Evolutionary conservation across 2,888 invertebrate species (phyloP).

Genomic region (Leptinotarsa peninsularis): DNA sequence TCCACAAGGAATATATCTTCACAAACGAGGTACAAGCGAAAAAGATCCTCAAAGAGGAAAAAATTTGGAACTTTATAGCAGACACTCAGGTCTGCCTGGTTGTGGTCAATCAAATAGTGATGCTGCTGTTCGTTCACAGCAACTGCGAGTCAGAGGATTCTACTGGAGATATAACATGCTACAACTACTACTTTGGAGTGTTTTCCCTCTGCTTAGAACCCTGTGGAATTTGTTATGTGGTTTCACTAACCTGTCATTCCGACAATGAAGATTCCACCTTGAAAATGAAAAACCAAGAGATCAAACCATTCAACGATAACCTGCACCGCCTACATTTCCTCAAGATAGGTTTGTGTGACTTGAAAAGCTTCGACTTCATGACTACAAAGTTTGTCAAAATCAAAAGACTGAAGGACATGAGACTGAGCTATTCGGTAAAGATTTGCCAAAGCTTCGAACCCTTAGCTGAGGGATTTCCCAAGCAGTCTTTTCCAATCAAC

Average conservation of each 20-base stretch:
- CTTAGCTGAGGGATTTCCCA: background rate
- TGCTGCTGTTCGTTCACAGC: constrained; percentile 42
- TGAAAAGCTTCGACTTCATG: constrained; percentile 40
- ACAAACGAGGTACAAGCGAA: constrained; percentile 32
- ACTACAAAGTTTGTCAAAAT: constrained; percentile 37
- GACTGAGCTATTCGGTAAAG: constrained; percentile 36
- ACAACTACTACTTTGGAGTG: constrained; percentile 42
- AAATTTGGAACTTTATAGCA: constrained; percentile 42
- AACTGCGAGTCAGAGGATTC: constrained; percentile 34
- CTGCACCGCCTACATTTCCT: constrained; percentile 35
- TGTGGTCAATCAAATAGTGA: constrained; percentile 32
- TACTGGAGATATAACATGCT: constrained; percentile 40
- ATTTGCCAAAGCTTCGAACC: constrained; percentile 8
- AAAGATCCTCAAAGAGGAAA: constrained; percentile 43
- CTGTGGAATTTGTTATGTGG: constrained; percentile 36
- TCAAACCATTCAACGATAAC: constrained; percentile 39
- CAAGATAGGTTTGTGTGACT: constrained; percentile 31
- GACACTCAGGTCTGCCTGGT: constrained; percentile 44
- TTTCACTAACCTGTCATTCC: constrained; percentile 27
- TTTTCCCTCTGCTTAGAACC: constrained; percentile 38
- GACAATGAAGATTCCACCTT: constrained; percentile 24
- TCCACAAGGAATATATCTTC: constrained; percentile 43
- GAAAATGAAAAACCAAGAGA: constrained; percentile 39
- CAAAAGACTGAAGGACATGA: constrained; percentile 28
- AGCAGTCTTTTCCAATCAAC: constrained; percentile 3